A percentile compares a stretch with the other conserved stretches of the same genome.
phyloP scores from a whole-genome alignment of 2,888 invertebrate genomes.

The Leptopilina myrica region DNA sequence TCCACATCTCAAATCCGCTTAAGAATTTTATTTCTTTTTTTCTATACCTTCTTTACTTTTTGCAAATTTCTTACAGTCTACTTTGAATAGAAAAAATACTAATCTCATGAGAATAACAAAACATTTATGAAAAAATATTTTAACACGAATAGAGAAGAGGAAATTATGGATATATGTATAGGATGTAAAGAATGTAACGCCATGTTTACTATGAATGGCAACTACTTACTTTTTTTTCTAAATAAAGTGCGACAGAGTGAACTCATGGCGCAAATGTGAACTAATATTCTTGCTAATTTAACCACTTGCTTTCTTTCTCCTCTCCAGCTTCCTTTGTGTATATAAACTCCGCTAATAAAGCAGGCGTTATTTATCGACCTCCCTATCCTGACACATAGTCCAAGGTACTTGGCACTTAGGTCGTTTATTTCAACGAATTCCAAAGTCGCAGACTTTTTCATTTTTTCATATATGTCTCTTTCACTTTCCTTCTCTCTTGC shows the following conservation, averaged over 20 bases:
- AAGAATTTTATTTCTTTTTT: background rate
- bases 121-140: too few relatives aligned
- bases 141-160: too few relatives aligned
- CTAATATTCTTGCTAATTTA: constrained; percentile 76
- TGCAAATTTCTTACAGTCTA: too few relatives aligned
- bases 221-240: constrained; percentile 14
- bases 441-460: constrained; percentile 56
- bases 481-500: constrained; percentile 32
- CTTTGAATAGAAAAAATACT: too few relatives aligned
- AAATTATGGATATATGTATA: too few relatives aligned
- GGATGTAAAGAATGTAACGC: too few relatives aligned
- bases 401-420: constrained; percentile 66
- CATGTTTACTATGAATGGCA: constrained; percentile 7
- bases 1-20: background rate
- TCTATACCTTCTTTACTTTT: background rate
- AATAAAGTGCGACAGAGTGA: constrained; percentile 16
- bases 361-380: constrained; percentile 75
- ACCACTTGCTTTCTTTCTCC: constrained; percentile 64
- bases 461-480: constrained; percentile 46
- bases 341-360: constrained; percentile 73
- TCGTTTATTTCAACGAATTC: constrained; percentile 69
- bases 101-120: too few relatives aligned
- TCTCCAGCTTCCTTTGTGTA: constrained; percentile 49
- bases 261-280: constrained; percentile 65
- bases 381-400: constrained; percentile 57